Conservation (phyloP, 2,113 vertebrate species). For the Siniperca chuatsi region DNA sequence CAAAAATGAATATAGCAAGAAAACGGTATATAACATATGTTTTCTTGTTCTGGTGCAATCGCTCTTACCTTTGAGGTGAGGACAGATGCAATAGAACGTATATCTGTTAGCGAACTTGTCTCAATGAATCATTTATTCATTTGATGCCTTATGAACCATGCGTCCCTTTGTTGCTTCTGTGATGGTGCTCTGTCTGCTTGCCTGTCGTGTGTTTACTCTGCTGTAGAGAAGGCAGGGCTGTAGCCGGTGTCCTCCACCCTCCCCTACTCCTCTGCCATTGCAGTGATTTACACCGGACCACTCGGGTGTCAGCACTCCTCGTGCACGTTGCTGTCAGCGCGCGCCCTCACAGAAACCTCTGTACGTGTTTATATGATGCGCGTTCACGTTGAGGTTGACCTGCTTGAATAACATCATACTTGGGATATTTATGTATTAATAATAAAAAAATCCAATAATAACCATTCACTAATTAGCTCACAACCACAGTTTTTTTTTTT, state of each 20-base stretch:
- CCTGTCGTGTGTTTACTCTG: constrained; percentile 56
- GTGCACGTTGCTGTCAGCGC: constrained; percentile 37
- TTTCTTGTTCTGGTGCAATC: constrained; percentile 12
- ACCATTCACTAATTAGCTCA: background rate
- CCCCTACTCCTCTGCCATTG: constrained; percentile 62
- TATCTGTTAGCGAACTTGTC: constrained; percentile 3
- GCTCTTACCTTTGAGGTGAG: constrained; percentile 73
- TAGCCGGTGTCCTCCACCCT: constrained; percentile 83
- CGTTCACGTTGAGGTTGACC: constrained; percentile 9
- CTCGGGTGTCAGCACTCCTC: constrained; percentile 50
- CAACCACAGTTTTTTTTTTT: background rate
- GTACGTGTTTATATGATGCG: constrained; percentile 6
- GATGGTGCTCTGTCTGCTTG: constrained; percentile 35
- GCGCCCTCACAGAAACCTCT: background rate
- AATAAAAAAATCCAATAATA: background rate
- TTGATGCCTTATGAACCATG: constrained; percentile 53
- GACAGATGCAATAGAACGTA: constrained; percentile 35
- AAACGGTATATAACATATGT: constrained; percentile 3
- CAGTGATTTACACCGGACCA: constrained; percentile 71
- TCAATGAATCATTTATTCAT: constrained; percentile 54
- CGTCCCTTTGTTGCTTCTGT: constrained; percentile 80
- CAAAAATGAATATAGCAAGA: background rate
- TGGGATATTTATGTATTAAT: too few species aligned
- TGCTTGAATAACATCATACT: background rate
- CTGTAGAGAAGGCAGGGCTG: constrained; percentile 79